Percentiles rank a stretch among this genome's conserved stretches.
These are phyloP conservation scores for Odontocerum albicorne DNA, from an alignment of 2,888 invertebrate species.

Conservation along the genomic window DNA sequence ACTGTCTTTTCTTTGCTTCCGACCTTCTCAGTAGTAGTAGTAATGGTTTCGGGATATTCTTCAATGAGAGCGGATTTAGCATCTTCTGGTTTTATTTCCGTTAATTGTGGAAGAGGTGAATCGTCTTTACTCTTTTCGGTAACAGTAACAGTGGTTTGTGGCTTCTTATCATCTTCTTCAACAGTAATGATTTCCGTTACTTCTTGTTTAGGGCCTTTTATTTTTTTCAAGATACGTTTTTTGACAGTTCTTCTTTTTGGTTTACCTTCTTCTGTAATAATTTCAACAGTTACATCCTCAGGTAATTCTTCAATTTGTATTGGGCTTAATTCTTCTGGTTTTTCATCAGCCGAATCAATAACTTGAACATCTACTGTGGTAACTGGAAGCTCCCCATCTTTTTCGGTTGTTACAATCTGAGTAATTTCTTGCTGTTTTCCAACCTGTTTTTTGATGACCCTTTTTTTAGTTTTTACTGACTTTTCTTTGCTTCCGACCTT, in stretches of 20 bases:
- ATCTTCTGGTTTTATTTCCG: slow-evolving; percentile 39
- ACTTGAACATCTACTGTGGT: not conserved
- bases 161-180: slow-evolving; percentile 41
- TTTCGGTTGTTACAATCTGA: slow-evolving; percentile 41
- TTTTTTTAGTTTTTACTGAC: slow-evolving; percentile 40
- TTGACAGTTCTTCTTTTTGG: slow-evolving; percentile 41
- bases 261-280: slow-evolving; percentile 40
- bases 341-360: slow-evolving; percentile 40
- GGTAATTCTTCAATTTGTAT: not conserved
- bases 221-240: slow-evolving; percentile 46
- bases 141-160: slow-evolving; percentile 39
- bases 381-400: slow-evolving; percentile 27
- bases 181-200: slow-evolving; percentile 44
- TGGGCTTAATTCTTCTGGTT: slow-evolving; percentile 28
- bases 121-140: slow-evolving; percentile 37
- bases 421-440: slow-evolving; percentile 42
- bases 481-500: slow-evolving; percentile 38
- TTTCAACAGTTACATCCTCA: slow-evolving; percentile 41
- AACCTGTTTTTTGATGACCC: slow-evolving; percentile 40
- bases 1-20: not conserved
- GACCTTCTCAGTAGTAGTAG: slow-evolving; percentile 5
- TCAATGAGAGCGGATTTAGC: slow-evolving; percentile 35
- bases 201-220: slow-evolving; percentile 46
- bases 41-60: not conserved
- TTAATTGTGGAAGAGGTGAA: too few species aligned